These are phyloP conservation scores for Hoplodrina blanda DNA, from an alignment of 2,888 invertebrate genomes.

Conservation along the genomic window DNA sequence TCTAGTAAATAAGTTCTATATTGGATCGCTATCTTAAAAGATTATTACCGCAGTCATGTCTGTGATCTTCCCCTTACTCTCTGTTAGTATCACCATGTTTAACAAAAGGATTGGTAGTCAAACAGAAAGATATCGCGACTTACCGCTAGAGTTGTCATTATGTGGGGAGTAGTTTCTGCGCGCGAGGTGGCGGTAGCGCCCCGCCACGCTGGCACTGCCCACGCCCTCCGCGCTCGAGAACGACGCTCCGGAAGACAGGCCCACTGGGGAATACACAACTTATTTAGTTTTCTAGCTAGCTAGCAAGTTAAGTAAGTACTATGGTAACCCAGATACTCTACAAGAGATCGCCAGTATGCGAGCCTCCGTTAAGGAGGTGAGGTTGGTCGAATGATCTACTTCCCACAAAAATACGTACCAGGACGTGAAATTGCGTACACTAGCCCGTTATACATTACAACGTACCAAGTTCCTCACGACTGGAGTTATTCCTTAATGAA, in stretches of 20 bases:
- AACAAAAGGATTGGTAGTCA: not conserved
- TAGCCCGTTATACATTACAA: not conserved
- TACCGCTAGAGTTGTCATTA: slow-evolving; percentile 85
- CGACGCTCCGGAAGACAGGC: slow-evolving; percentile 87
- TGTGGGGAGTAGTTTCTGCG: slow-evolving; percentile 87
- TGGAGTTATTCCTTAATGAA: slow-evolving; percentile 88
- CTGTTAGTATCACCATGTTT: not conserved
- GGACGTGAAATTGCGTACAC: too few relatives aligned
- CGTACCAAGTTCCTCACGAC: slow-evolving; percentile 87
- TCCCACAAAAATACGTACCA: too few relatives aligned
- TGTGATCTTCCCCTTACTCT: not conserved
- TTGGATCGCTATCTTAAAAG: too few relatives aligned
- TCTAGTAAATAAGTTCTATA: not conserved
- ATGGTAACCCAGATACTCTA: too few relatives aligned
- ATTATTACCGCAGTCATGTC: too few relatives aligned
- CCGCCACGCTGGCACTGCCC: slow-evolving; percentile 72
- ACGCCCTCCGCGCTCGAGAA: slow-evolving; percentile 87
- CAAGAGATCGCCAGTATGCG: too few relatives aligned
- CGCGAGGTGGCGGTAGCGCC: slow-evolving; percentile 83
- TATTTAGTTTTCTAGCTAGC: not conserved
- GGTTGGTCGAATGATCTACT: too few relatives aligned
- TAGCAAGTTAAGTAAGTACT: too few relatives aligned
- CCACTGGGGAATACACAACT: slow-evolving; percentile 73
- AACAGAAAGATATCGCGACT: not conserved
- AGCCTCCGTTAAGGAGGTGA: too few relatives aligned